These are phyloP conservation scores for Xylocopa sonorina DNA, from an alignment of 1,140 invertebrate genomes.

Conservation along the genomic window DNA sequence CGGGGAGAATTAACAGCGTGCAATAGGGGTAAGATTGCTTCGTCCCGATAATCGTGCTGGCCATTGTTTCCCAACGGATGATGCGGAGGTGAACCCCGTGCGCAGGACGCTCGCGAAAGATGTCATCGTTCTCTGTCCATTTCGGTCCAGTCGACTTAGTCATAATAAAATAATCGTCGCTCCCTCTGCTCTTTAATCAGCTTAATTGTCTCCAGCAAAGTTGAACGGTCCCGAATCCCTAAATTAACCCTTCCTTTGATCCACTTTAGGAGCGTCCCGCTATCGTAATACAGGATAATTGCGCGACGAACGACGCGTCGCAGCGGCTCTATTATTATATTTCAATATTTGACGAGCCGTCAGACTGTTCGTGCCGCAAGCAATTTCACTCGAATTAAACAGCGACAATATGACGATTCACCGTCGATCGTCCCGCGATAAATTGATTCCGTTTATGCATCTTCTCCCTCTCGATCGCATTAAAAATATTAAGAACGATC, in stretches of 20 bases:
- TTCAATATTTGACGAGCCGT: conserved; percentile 20
- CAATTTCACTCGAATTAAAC: neutral
- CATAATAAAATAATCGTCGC: conserved; percentile 9
- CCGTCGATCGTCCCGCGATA: too few species aligned
- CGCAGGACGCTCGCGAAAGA: neutral
- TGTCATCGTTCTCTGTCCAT: neutral
- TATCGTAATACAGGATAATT: conserved; percentile 10
- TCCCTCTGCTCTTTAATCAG: neutral
- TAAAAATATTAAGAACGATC: neutral
- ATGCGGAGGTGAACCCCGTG: neutral
- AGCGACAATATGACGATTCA: too few species aligned
- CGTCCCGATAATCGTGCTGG: neutral
- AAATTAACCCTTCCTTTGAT: neutral
- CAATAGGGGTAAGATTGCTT: neutral
- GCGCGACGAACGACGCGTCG: neutral
- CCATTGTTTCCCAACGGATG: neutral
- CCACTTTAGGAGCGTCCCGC: too few species aligned
- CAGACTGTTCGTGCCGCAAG: neutral
- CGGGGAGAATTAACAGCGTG: neutral
- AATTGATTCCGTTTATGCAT: too few species aligned
- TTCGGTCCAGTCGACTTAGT: neutral
- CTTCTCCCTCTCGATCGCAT: too few species aligned
- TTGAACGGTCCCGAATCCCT: neutral
- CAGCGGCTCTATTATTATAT: neutral
- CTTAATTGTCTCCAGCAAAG: neutral